phyloP scores from a whole-genome alignment of 2,888 invertebrate genomes.

The Drosophila mayaguana region DNA sequence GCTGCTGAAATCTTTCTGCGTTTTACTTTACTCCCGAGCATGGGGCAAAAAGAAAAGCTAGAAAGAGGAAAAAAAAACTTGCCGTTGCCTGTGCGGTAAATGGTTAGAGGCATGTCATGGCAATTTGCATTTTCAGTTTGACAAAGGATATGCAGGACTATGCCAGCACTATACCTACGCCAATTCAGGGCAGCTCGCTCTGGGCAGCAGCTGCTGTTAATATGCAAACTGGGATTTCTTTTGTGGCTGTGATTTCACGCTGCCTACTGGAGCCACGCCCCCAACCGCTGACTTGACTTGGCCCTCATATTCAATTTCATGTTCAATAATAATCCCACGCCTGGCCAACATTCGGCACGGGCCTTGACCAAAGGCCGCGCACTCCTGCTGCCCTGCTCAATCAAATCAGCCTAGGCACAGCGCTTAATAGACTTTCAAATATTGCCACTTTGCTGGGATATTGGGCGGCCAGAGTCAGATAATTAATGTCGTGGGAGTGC shows the following conservation, averaged over 20 bases:
- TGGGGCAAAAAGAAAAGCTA: constrained; percentile 19
- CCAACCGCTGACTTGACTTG: not conserved
- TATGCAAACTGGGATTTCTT: constrained; percentile 78
- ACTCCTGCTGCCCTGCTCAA: constrained; percentile 37
- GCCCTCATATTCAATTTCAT: constrained; percentile 71
- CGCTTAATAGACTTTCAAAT: constrained; percentile 77
- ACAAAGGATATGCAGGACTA: constrained; percentile 76
- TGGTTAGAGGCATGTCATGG: constrained; percentile 79
- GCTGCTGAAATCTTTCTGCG: constrained; percentile 70
- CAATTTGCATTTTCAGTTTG: constrained; percentile 79
- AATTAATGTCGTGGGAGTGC: constrained; percentile 73
- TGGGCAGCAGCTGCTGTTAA: constrained; percentile 73
- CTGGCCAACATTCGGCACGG: constrained; percentile 37
- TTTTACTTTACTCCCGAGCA: constrained; percentile 69
- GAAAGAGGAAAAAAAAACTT: constrained; percentile 3
- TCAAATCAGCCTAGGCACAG: constrained; percentile 57
- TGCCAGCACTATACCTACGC: constrained; percentile 30
- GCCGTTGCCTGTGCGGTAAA: constrained; percentile 51
- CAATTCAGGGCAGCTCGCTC: constrained; percentile 18
- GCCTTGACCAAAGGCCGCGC: constrained; percentile 25
- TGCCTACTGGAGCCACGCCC: constrained; percentile 8
- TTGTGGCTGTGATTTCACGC: constrained; percentile 75
- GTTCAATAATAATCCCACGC: constrained; percentile 69
- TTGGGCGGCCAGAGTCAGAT: constrained; percentile 57
- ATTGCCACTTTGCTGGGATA: constrained; percentile 69